Evolutionary conservation across 2,797 vertebrate genomes (phyloP).

Genomic region (Acanthis flammea): DNA sequence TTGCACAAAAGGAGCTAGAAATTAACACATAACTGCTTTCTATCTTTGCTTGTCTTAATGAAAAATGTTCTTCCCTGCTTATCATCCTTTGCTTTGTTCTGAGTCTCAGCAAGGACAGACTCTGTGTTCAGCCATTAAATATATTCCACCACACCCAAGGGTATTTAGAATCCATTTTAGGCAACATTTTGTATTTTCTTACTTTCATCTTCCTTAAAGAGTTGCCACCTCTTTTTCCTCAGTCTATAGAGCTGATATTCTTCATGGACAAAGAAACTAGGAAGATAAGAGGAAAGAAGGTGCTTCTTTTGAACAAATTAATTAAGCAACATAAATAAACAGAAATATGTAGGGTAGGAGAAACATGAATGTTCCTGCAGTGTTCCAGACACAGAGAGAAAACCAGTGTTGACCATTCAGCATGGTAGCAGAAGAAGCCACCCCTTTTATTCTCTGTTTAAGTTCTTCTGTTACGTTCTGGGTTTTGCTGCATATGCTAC

Average conservation of each 20-base stretch:
- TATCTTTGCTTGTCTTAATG: not conserved
- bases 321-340: not conserved
- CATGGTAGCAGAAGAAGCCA: not conserved
- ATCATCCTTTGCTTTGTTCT: not conserved
- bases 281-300: not conserved
- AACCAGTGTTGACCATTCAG: not conserved
- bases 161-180: not conserved
- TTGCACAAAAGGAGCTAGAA: not conserved
- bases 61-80: not conserved
- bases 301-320: not conserved
- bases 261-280: not conserved
- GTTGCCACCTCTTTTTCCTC: not conserved
- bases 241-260: not conserved
- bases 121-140: not conserved
- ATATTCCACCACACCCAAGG: not conserved
- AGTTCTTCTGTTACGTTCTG: not conserved
- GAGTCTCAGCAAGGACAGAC: not conserved
- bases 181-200: not conserved
- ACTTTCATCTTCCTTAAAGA: not conserved
- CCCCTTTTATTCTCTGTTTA: not conserved
- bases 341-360: not conserved
- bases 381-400: not conserved
- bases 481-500: not conserved
- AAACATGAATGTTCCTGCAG: not conserved
- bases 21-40: not conserved